Evolutionary conservation across 1,140 invertebrate species (phyloP).

Genomic region (Heliconius hewitsoni): DNA sequence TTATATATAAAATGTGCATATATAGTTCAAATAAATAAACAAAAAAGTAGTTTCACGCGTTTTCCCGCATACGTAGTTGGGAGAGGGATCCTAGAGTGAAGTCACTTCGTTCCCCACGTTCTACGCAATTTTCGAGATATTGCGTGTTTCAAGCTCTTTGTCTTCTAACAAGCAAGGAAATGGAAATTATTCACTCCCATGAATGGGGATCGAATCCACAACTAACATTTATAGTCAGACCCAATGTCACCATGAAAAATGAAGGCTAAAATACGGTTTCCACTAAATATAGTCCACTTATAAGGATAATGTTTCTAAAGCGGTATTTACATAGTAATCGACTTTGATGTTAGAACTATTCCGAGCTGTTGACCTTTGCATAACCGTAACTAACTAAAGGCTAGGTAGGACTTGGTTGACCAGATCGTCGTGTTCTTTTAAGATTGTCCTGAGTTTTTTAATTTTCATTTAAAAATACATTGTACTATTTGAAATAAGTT

Average conservation of each 20-base stretch:
- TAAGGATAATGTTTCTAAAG: constrained; percentile 25
- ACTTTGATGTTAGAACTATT: constrained; percentile 34
- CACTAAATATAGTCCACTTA: constrained; percentile 24
- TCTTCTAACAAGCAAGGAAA: too few relatives aligned
- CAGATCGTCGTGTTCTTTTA: neutral
- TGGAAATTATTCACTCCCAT: neutral
- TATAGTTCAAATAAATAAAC: neutral
- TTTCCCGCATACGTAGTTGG: neutral
- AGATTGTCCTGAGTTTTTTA: constrained; percentile 11
- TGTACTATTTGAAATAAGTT: too few relatives aligned
- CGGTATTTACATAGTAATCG: constrained; percentile 32
- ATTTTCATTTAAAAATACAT: neutral
- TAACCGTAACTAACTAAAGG: constrained; percentile 29
- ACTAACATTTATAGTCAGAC: too few relatives aligned
- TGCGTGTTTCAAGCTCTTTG: too few relatives aligned
- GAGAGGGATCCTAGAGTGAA: neutral
- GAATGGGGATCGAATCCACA: neutral
- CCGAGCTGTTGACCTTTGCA: constrained; percentile 34
- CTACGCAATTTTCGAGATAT: too few relatives aligned
- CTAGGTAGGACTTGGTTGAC: constrained; percentile 10
- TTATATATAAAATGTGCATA: neutral
- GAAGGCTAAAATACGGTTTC: neutral
- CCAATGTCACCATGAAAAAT: neutral
- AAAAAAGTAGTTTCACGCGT: neutral
- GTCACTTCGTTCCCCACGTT: neutral